Base-by-base conservation (phyloP, 1,140 invertebrate genomes). In the Drosophila orena region DNA sequence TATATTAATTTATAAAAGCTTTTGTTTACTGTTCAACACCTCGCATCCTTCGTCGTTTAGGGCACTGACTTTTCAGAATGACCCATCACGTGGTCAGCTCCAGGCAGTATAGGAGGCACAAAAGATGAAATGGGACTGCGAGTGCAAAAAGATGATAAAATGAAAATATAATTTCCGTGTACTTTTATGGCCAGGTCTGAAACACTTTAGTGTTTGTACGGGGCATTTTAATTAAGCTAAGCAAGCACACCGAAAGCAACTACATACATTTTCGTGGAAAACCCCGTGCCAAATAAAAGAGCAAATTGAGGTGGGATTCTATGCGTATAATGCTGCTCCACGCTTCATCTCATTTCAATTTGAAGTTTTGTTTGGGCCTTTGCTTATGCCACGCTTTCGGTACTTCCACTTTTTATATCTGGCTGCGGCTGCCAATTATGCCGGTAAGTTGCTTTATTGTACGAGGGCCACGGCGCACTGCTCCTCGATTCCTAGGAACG, bases 401-500 rank as follows among this genome's bases (percentile, higher is more conserved):
- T 15, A 5, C 3, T 17, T 11, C 24, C 20, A 43, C 50, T 49
- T 74, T 74, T 73, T 54, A 50, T 58, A 46, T 49, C 76, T 71
- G 49, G 44, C 70, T 65, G 75, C 37, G 40, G 52, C 60, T 89
- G 79, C 84, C 83, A 88, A 88, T 88, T 89, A 89, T 58, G 72
- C 57, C 76, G 42, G 66, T 64, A 89, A 88, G 84, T 88, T 84
- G 84, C 79, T 89, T 89, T 89, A 88, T 88, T 88, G 73, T 84
- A 37, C 72, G 34, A 42, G 20, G n/a, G 35, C 4, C 37, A 46
- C 12, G 14, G 35, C 47, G 17, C 34, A 17, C 34, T 15, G 3
- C 30, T 42, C 11, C 30, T 12, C 8, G 5, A 37, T 3, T 47
- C 11, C 17, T 8, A 3, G 12, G 44, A 89, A 86, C 83, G 70